Conservation (phyloP, 2,888 invertebrate species). For the Galerucella pusilla region DNA sequence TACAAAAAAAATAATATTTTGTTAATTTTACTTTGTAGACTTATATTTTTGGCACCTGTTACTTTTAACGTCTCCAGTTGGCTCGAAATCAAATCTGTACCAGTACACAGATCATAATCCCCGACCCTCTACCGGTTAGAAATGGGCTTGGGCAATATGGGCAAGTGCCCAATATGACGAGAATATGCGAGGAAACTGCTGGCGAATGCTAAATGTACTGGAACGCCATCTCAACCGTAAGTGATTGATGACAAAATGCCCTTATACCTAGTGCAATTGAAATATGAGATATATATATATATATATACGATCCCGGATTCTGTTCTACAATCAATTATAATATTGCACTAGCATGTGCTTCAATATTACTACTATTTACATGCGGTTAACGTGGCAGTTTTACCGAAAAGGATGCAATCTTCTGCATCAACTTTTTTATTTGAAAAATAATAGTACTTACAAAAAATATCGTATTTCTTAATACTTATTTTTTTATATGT, state of each 20-base stretch:
- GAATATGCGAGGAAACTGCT: conserved; percentile 58
- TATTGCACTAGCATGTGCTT: conserved; percentile 49
- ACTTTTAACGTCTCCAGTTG: background rate
- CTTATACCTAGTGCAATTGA: conserved; percentile 65
- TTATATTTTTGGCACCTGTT: conserved; percentile 7
- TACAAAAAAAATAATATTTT: background rate
- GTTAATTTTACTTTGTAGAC: background rate
- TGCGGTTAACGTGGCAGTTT: conserved; percentile 38
- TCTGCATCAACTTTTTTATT: background rate
- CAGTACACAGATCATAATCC: conserved; percentile 13
- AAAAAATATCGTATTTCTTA: background rate
- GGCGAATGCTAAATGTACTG: conserved; percentile 66
- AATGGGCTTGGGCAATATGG: conserved; percentile 45
- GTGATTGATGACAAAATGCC: conserved; percentile 66
- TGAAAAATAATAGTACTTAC: background rate
- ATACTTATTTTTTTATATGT: conserved; percentile 3
- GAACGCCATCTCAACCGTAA: conserved; percentile 65
- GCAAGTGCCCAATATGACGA: conserved; percentile 57
- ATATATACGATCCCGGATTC: conserved; percentile 52
- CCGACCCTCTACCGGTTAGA: conserved; percentile 18
- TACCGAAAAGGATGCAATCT: too few species aligned
- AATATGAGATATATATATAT: conserved; percentile 60
- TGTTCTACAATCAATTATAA: conserved; percentile 57
- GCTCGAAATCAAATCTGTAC: conserved; percentile 14
- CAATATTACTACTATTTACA: conserved; percentile 27